Evolutionary conservation across 2,888 invertebrate species (phyloP).

Genomic region (Bombylius discolor): DNA sequence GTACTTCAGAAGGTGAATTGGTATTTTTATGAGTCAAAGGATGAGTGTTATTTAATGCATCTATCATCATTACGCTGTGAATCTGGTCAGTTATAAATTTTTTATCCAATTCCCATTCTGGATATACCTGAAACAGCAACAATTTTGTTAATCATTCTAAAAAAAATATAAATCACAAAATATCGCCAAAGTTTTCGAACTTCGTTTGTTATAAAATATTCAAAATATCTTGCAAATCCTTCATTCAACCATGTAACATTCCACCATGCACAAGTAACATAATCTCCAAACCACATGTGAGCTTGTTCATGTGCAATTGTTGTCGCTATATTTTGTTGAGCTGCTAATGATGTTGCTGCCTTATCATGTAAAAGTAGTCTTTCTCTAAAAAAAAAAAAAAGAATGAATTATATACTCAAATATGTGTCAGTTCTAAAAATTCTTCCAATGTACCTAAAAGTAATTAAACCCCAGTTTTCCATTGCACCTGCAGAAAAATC

Average conservation of each 20-base stretch:
- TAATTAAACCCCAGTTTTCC: slow-evolving; percentile 87
- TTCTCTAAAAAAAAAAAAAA: background rate
- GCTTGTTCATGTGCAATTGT: slow-evolving; percentile 48
- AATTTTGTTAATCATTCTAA: too few relatives aligned
- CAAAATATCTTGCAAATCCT: slow-evolving; percentile 53
- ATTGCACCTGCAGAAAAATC: slow-evolving; percentile 77
- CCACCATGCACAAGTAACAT: slow-evolving; percentile 57
- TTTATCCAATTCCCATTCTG: slow-evolving; percentile 47
- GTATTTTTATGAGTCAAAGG: slow-evolving; percentile 45
- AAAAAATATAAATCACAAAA: too few relatives aligned
- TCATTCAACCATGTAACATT: slow-evolving; percentile 51
- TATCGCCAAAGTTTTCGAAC: slow-evolving; percentile 12
- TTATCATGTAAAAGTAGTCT: background rate
- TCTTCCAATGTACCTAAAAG: slow-evolving; percentile 46
- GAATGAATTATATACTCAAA: too few relatives aligned
- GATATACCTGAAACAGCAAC: slow-evolving; percentile 39
- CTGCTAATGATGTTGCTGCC: background rate
- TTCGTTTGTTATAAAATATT: slow-evolving; percentile 46
- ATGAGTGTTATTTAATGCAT: slow-evolving; percentile 44
- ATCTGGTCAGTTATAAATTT: slow-evolving; percentile 60
- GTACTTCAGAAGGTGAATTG: slow-evolving; percentile 44
- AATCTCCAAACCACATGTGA: slow-evolving; percentile 74
- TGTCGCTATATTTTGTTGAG: slow-evolving; percentile 36
- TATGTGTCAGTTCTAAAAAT: too few relatives aligned
- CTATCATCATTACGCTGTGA: slow-evolving; percentile 47